Conservation (phyloP, 1,140 invertebrate species). For the Doryteuthis pealeii region DNA sequence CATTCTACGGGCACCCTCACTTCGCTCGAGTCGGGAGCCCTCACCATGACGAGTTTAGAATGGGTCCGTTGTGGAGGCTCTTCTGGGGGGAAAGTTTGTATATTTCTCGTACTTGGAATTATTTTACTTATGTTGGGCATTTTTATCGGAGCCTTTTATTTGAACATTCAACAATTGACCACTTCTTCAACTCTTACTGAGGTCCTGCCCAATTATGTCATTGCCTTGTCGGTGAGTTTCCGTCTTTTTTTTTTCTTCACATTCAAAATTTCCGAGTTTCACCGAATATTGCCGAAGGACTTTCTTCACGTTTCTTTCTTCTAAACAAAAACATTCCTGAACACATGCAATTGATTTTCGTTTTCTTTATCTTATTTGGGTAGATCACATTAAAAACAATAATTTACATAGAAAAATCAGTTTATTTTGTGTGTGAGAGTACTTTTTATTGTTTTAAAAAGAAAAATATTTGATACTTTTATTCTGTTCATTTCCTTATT, state of each 20-base stretch:
- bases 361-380: no score
- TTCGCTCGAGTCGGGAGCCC: background rate
- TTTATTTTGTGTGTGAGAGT: no score
- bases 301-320: no score
- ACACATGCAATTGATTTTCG: no score
- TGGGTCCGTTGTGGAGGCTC: background rate
- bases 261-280: background rate
- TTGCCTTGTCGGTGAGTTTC: background rate
- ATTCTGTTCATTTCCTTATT: no score
- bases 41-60: background rate
- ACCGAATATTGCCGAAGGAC: background rate
- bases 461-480: no score
- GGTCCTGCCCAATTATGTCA: background rate
- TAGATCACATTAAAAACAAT: no score
- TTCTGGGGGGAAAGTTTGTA: background rate
- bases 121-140: conserved; percentile 1
- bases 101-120: conserved; percentile 3
- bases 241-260: background rate
- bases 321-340: no score
- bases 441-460: no score
- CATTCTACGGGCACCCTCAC: background rate
- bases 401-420: no score
- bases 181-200: background rate
- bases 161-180: conserved; percentile 3
- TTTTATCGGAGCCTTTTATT: background rate